Evolutionary conservation across 2,113 vertebrate species (phyloP), one percentile per base, ranked within the genome.

Genomic region (Nesoenas mayeri): DNA sequence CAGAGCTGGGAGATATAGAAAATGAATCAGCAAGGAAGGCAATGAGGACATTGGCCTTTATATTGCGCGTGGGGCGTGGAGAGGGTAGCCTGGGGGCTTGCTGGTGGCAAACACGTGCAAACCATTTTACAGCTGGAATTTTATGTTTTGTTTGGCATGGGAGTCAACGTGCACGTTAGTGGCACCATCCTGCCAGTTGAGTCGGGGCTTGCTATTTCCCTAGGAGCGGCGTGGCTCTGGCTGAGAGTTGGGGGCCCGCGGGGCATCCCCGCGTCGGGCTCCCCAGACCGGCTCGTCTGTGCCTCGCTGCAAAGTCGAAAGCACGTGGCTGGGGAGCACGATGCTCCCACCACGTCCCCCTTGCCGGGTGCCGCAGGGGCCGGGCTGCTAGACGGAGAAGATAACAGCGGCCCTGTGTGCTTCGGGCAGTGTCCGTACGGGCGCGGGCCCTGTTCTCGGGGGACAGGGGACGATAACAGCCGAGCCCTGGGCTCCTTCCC

Each of bases 221-320:
- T 0, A 2, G 17, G 28, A 56, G 21, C 0, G 0, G 5, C 2
- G 0, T 22, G 57, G 40, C 48, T 79, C 21, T 17, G 44, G 25
- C 6, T 0, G 1, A 78, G 10, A 34, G 10, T 10, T 10, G 42
- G 24, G 29, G 36, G 8, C 4, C 2, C 1, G 1, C 14, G 19
- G 13, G 26, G 0, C 34, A 31, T 1, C 5, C 7, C 25, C 3
- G 62, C 31, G 42, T 32, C 8, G 0, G 12, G 15, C 0, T 57
- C 14, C 51, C 67, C 67, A 54, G 38, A 6, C 44, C 7, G 4
- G 1, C n/a, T 57, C 1, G 2, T 2, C 51, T 18, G 34, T 19
- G 25, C n/a, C 56, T 9, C 2, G 0, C 54, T 3, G 32, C 29
- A 9, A 5, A 47, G 67, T 22, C 3, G 4, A 56, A 42, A 36